Evolutionary conservation across 2,888 invertebrate genomes (phyloP).

Genomic region (Parapristionchus giblindavisi): DNA sequence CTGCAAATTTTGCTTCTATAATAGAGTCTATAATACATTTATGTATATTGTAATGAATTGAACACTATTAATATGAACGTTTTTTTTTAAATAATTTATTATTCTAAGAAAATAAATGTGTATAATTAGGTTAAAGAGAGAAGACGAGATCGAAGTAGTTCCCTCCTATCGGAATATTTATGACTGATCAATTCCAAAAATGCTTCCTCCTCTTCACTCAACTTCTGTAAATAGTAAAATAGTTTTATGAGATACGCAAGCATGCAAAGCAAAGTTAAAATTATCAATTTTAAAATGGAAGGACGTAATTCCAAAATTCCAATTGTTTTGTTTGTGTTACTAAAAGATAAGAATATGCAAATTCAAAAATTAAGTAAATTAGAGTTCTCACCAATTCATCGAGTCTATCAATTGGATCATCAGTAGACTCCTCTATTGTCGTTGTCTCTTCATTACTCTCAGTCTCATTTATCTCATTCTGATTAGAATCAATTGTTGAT

Average conservation of each 20-base stretch:
- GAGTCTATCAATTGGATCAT: not conserved
- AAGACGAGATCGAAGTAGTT: not conserved
- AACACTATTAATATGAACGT: no score
- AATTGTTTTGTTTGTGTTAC: no score
- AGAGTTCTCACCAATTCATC: not conserved
- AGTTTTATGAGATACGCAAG: not conserved
- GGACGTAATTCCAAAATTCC: no score
- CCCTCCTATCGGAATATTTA: not conserved
- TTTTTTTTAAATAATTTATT: no score
- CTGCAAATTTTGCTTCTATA: no score
- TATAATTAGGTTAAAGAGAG: slow-evolving; percentile 2
- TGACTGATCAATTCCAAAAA: slow-evolving; percentile 10
- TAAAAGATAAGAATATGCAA: no score
- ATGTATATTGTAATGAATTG: no score
- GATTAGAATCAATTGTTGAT: not conserved
- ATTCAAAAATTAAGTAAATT: no score
- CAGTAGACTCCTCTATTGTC: not conserved
- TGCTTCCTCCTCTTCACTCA: not conserved
- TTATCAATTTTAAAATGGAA: no score
- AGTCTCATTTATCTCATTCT: not conserved
- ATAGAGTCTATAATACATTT: no score
- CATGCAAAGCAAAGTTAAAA: no score
- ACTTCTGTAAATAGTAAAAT: not conserved
- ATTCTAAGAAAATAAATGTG: not conserved
- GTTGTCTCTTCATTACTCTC: slow-evolving; percentile 8